Percentiles rank a stretch among this genome's conserved stretches.
phyloP scores from a whole-genome alignment of 1,140 invertebrate genomes.

The Lepidurus apus region DNA sequence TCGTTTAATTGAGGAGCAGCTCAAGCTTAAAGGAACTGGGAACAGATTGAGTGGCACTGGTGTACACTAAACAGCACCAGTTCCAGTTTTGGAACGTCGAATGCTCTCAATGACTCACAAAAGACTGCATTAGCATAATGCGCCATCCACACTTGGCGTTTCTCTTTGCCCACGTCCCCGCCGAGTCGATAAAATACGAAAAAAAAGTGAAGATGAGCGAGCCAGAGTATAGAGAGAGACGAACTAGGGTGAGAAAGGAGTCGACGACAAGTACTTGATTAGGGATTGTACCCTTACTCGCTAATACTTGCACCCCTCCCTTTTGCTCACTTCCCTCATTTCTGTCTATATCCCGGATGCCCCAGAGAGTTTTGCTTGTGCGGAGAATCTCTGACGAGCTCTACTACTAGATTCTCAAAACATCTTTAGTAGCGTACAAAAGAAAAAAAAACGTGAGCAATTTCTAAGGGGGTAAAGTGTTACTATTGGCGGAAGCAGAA shows the following conservation, averaged over 20 bases:
- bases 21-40: conserved; percentile 4
- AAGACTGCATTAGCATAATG: conserved; percentile 22
- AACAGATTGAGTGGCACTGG: conserved; percentile 12
- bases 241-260: conserved; percentile 1
- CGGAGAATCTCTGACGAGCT: conserved; percentile 2
- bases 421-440: too few species aligned
- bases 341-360: not conserved
- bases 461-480: too few species aligned
- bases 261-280: conserved; percentile 19
- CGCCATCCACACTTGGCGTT: conserved; percentile 8
- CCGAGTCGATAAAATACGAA: conserved; percentile 6
- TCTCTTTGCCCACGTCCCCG: not conserved
- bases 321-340: not conserved
- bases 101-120: conserved; percentile 19
- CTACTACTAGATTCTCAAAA: too few species aligned
- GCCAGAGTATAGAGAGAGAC: not conserved
- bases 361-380: not conserved
- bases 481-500: not conserved
- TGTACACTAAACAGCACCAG: conserved; percentile 18
- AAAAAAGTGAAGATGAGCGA: conserved; percentile 2
- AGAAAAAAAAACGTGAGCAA: too few species aligned
- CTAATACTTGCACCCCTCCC: conserved; percentile 18
- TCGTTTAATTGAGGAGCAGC: conserved; percentile 17
- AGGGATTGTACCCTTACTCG: conserved; percentile 21
- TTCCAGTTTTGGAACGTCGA: conserved; percentile 14